Evolutionary conservation across 1,140 invertebrate species (phyloP), one percentile per base, ranked within the genome.

Genomic region (Choristoneura fumiferana): DNA sequence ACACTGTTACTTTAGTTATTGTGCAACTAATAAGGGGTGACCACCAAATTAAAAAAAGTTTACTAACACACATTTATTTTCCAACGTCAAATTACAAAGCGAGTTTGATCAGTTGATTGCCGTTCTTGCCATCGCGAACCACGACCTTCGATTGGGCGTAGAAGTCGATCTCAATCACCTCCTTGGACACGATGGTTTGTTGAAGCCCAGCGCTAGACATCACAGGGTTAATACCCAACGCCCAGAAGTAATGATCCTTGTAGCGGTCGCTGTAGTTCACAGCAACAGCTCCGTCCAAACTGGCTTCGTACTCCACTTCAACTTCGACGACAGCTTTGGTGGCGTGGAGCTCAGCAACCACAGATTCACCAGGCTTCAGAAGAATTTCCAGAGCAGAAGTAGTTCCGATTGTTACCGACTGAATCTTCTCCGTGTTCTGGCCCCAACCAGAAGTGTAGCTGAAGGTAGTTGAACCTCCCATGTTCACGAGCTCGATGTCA

Each of bases 211-310:
- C 71, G 0, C 56, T 54, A 0, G 29, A 8, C 61, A 76, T 65
- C 1, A 82, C 57, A 0, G 43, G 45, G 6, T 66, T 54, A 3
- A 82, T 49, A 17, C 65, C 60, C 10, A 78, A 54, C 5, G 57
- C 58, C 75, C 75, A 78, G 69, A 76, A 79, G 36, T 71, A 68
- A 45, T 79, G 75, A 15, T 63, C 73, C 17, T 58, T 69, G 63
- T 63, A 70, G 0, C 14, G 12, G 0, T 64, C 57, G 0, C 56
- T 22, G 39, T 72, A 82, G 60, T 79, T 78, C 6, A 67, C 57
- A 53, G 71, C 75, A 0, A 69, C 40, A n/a, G 29, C 38, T 33
- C 80, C 80, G 0, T 57, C 45, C 15, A 83, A 39, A 54, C 18
- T 64, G 15, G 77, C 70, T 17, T 70, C 67, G 49, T 72, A 83